Conservation (phyloP, 2,888 invertebrate genomes). For the Pandemis heparana region DNA sequence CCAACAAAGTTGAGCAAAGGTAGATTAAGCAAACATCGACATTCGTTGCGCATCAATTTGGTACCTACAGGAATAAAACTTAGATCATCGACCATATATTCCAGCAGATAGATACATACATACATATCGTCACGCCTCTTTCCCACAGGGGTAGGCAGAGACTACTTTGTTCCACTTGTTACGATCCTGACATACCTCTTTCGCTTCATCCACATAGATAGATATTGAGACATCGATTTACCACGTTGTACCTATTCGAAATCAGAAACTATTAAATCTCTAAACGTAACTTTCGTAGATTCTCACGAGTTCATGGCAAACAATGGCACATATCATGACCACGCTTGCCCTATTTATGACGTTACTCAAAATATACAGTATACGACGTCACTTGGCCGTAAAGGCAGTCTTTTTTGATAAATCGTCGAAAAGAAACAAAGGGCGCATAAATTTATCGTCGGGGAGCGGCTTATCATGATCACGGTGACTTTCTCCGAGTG, state of each 20-base stretch:
- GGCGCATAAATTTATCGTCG: constrained; percentile 80
- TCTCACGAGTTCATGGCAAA: constrained; percentile 30
- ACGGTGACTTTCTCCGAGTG: constrained; percentile 77
- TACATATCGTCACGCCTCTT: no score
- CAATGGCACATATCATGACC: constrained; percentile 51
- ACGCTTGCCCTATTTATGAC: constrained; percentile 62
- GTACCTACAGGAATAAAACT: no score
- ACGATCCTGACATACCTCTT: no score
- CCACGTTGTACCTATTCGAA: not conserved
- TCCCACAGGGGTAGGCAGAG: no score
- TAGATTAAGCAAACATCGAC: not conserved
- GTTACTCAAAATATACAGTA: constrained; percentile 50
- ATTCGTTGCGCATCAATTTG: no score
- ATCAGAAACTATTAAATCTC: constrained; percentile 2
- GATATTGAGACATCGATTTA: not conserved
- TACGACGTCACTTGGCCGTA: constrained; percentile 51
- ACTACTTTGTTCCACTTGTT: no score
- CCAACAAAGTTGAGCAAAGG: not conserved
- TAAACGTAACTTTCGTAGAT: constrained; percentile 3
- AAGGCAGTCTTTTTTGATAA: constrained; percentile 75
- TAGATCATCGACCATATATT: not conserved
- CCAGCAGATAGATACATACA: not conserved
- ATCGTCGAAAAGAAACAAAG: constrained; percentile 83
- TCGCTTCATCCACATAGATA: no score
- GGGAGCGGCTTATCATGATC: constrained; percentile 78